These are phyloP conservation scores for Aphidius gifuensis DNA, from an alignment of 1,140 invertebrate species.

Conservation along the genomic window DNA sequence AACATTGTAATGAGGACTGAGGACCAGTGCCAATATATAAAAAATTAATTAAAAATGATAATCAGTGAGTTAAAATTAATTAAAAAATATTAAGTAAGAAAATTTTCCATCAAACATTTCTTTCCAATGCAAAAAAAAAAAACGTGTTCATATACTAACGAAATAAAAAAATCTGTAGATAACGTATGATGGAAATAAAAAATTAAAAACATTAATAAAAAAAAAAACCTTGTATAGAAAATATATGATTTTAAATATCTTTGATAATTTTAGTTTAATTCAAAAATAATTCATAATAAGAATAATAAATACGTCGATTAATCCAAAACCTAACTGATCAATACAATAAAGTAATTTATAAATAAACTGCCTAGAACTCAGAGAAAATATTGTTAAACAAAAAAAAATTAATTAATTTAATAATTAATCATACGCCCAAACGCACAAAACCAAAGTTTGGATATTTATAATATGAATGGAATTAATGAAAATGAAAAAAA, in stretches of 20 bases:
- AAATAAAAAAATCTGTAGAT: background rate
- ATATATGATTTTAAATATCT: constrained; percentile 6
- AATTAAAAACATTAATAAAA: constrained; percentile 4
- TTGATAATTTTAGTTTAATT: background rate
- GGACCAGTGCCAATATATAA: constrained; percentile 9
- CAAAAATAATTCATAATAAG: background rate
- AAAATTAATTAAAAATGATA: constrained; percentile 6
- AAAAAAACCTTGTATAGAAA: constrained; percentile 9
- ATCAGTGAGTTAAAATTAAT: background rate
- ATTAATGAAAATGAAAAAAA: background rate
- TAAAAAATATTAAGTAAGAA: background rate
- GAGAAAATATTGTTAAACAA: constrained; percentile 29
- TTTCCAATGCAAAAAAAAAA: background rate
- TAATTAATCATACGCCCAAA: constrained; percentile 49
- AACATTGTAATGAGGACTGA: background rate
- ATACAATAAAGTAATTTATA: constrained; percentile 33
- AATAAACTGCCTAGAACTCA: constrained; percentile 52
- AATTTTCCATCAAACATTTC: constrained; percentile 14
- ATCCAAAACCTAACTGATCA: constrained; percentile 2
- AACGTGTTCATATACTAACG: constrained; percentile 12
- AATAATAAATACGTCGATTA: constrained; percentile 13
- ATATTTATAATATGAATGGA: constrained; percentile 39
- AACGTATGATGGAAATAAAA: background rate
- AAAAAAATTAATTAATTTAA: constrained; percentile 29
- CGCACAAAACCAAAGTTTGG: constrained; percentile 52